Base-by-base conservation (phyloP, 2,888 invertebrate species). In the Microplitis deprimator region DNA sequence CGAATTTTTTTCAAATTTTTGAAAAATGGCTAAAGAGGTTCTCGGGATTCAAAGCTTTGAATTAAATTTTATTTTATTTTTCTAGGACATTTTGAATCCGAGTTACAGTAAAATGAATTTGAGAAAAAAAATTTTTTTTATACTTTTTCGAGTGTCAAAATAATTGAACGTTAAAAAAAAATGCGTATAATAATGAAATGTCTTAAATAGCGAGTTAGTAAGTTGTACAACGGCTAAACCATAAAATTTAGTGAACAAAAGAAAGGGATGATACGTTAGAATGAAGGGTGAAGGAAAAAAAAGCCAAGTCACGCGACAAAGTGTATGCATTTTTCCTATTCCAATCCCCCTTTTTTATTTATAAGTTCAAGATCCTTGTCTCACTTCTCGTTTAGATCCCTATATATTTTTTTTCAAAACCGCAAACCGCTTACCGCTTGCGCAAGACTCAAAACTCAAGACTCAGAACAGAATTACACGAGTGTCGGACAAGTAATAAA, bases 341-440 rank as follows among this genome's bases (percentile, higher is more conserved):
- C 20, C 61, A 39, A 16, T n/a, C 10, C 20, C 62, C 2, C 8
- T 17, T 20, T 50, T 13, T 13, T 8, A 50, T 13, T 50, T 50
- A 50, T 13, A 50, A 13, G 29, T 29, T 3, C 29, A 6, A 50
- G 50, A 50, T 50, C 50, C 50, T 50, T 50, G 50, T 50, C 50
- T 50, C 8, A 13, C 0, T 5, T 8, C 41, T 73, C 64, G 41
- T 73, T 41, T 29, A 29, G 29, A 29, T 29, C 29, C 29, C 29
- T 29, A 29, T 29, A 29, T 29, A 4, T 29, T 29, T 29, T 29
- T 29, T 29, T 50, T 50, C 13, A n/a, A 67, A 80, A 79, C 77
- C 79, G 75, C 76, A 81, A 80, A 73, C 72, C 79, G 76, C 68
- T 73, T 77, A 79, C 29, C 29, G 29, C 29, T 29, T 29, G 29